These are phyloP conservation scores for Tapirus terrestris DNA, from an alignment of 2,113 vertebrate species.

Conservation along the genomic window DNA sequence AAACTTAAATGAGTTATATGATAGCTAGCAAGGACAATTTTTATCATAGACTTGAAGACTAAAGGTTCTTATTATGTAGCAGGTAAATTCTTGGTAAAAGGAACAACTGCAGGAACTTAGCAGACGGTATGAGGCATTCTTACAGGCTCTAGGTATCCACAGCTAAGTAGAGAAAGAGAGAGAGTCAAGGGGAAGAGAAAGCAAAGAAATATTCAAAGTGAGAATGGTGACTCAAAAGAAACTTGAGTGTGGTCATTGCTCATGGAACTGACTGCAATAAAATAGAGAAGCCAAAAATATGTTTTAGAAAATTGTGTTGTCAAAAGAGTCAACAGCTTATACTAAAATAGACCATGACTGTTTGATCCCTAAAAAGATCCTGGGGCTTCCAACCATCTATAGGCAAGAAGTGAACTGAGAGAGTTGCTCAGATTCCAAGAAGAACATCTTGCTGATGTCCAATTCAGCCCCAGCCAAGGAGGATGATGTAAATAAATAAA, in stretches of 20 bases:
- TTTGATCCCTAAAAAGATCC: background rate
- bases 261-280: background rate
- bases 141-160: background rate
- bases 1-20: background rate
- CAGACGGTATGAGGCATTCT: background rate
- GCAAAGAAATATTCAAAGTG: background rate
- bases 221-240: background rate
- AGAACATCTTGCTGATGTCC: background rate
- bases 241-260: background rate
- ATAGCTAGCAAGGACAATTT: background rate
- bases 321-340: conserved; percentile 14
- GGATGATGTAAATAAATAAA: background rate
- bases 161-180: background rate
- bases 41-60: background rate
- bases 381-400: background rate
- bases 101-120: background rate
- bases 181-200: background rate
- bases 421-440: background rate
- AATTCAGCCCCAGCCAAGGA: background rate
- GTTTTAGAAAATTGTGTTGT: conserved; percentile 37
- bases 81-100: background rate
- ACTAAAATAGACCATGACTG: background rate
- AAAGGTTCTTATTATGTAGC: background rate
- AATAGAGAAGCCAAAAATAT: conserved; percentile 30
- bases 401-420: background rate